Percentiles rank a stretch among this genome's conserved stretches.
phyloP scores from a whole-genome alignment of 2,888 invertebrate genomes.

The Crossocerus cetratus region DNA sequence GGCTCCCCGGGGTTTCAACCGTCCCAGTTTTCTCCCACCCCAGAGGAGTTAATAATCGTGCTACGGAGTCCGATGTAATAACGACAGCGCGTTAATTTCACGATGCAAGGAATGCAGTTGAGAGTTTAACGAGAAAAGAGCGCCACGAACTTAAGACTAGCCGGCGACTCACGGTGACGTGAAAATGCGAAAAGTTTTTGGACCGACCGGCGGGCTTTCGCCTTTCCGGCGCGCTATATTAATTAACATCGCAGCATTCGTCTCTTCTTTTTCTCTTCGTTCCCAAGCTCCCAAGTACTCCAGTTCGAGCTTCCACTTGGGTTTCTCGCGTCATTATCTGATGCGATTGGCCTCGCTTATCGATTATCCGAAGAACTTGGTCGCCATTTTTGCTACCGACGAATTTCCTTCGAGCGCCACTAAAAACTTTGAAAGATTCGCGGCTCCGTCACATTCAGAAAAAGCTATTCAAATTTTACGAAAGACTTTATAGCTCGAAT shows the following conservation, averaged over 20 bases:
- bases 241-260: constrained; percentile 45
- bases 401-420: too few species aligned
- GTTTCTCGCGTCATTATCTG: background rate
- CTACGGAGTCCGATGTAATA: constrained; percentile 52
- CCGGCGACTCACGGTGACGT: constrained; percentile 25
- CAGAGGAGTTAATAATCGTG: constrained; percentile 50
- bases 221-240: constrained; percentile 37
- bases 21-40: constrained; percentile 18
- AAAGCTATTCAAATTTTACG: too few species aligned
- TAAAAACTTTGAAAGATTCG: too few species aligned
- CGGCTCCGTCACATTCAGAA: too few species aligned
- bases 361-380: too few species aligned
- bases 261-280: background rate
- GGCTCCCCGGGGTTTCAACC: background rate
- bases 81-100: constrained; percentile 22
- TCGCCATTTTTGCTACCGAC: too few species aligned
- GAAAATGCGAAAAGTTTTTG: constrained; percentile 39
- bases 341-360: background rate
- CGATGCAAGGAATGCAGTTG: background rate
- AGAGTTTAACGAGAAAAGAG: background rate
- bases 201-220: constrained; percentile 14
- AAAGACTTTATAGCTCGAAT: too few species aligned
- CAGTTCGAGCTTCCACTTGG: background rate
- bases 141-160: background rate
- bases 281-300: background rate